Conservation (phyloP, 2,797 vertebrate species). For the Coilia nasus region DNA sequence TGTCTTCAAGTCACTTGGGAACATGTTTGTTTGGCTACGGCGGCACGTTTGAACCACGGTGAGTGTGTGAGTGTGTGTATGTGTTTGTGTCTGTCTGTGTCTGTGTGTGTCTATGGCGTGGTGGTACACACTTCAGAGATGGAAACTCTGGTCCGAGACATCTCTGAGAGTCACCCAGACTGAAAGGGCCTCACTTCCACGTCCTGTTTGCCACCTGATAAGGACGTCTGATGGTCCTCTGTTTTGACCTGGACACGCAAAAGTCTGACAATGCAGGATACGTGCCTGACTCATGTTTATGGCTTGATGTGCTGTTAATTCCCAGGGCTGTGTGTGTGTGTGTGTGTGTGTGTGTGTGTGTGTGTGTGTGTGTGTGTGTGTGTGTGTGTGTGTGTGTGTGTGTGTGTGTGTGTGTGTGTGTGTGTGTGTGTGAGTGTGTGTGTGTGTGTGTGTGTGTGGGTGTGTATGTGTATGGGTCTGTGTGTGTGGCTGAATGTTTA, state of each 20-base stretch:
- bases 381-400: too few species aligned
- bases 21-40: not conserved
- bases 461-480: too few species aligned
- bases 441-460: too few species aligned
- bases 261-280: slow-evolving; percentile 16
- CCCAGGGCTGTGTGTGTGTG: too few species aligned
- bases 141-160: slow-evolving; percentile 21
- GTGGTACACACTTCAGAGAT: not conserved
- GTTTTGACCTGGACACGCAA: slow-evolving; percentile 48
- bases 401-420: too few species aligned
- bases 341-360: too few species aligned
- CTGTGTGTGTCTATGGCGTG: not conserved
- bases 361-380: not conserved
- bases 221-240: slow-evolving; percentile 46
- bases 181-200: slow-evolving; percentile 49
- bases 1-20: not conserved
- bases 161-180: slow-evolving; percentile 50
- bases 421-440: not conserved
- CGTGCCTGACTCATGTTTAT: slow-evolving; percentile 23
- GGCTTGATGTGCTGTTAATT: not conserved
- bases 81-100: not conserved
- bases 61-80: not conserved
- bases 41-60: not conserved
- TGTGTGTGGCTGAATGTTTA: too few species aligned
- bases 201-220: slow-evolving; percentile 60